Evolutionary conservation across 2,113 vertebrate genomes (phyloP).

Genomic region (Paratilapia polleni): DNA sequence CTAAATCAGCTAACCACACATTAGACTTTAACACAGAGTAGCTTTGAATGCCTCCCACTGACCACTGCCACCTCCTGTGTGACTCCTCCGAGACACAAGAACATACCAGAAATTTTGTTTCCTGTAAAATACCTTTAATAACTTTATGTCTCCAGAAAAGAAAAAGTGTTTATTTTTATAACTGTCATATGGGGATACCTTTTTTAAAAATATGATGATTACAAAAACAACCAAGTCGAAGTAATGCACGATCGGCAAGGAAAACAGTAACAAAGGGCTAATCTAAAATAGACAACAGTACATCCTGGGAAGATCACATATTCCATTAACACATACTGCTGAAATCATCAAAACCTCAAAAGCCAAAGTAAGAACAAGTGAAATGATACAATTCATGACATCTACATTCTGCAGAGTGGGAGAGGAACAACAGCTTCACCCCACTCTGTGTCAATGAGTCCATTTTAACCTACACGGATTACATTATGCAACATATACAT

Average conservation of each 20-base stretch:
- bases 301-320: neutral
- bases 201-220: neutral
- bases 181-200: neutral
- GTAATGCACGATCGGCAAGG: neutral
- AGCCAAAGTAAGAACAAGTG: neutral
- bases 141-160: neutral
- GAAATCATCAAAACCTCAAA: neutral
- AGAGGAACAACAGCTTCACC: rapidly evolving
- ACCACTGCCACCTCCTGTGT: neutral
- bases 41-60: neutral
- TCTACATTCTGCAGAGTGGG: neutral
- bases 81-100: neutral
- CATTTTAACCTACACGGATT: neutral
- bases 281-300: too few relatives aligned
- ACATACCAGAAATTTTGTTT: neutral
- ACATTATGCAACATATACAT: rapidly evolving
- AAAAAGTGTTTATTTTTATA: neutral
- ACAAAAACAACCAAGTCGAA: neutral
- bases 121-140: rapidly evolving
- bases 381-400: neutral
- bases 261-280: neutral
- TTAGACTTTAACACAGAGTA: neutral
- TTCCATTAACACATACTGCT: neutral
- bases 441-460: rapidly evolving
- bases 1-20: neutral